These are phyloP conservation scores for Hydropotes inermis DNA, from an alignment of 2,113 vertebrate species.

Conservation along the genomic window DNA sequence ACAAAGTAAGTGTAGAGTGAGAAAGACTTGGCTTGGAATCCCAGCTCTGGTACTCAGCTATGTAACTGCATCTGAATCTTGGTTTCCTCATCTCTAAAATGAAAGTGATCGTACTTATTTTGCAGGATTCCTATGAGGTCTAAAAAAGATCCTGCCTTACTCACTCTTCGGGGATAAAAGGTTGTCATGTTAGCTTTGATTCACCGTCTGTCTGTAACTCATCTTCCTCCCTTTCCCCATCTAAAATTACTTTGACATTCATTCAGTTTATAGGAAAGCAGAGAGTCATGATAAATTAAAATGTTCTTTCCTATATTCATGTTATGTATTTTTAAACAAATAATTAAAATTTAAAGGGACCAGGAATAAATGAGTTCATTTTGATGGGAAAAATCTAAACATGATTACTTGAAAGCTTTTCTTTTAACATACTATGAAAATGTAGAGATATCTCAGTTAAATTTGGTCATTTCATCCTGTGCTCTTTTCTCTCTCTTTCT, in stretches of 20 bases:
- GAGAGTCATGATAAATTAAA: not conserved
- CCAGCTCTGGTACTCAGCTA: not conserved
- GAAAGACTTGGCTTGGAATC: not conserved
- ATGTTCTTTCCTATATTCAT: not conserved
- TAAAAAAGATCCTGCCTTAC: not conserved
- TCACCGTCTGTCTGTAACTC: not conserved
- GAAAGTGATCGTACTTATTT: not conserved
- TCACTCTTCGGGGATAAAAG: not conserved
- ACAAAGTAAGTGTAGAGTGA: not conserved
- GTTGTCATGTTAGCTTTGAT: not conserved
- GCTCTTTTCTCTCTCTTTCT: not conserved
- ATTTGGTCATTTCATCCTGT: not conserved
- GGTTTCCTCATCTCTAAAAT: not conserved
- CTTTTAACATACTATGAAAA: not conserved
- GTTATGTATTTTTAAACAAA: not conserved
- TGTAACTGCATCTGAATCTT: not conserved
- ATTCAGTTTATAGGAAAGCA: not conserved
- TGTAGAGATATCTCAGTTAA: not conserved
- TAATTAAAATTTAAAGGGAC: not conserved
- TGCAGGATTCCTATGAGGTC: not conserved
- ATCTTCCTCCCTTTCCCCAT: not conserved
- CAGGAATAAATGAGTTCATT: not conserved
- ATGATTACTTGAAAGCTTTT: not conserved
- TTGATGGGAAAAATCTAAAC: conserved; percentile 3
- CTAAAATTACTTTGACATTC: not conserved